phyloP scores from a whole-genome alignment of 2,888 invertebrate genomes.

The Ophion ellenae region DNA sequence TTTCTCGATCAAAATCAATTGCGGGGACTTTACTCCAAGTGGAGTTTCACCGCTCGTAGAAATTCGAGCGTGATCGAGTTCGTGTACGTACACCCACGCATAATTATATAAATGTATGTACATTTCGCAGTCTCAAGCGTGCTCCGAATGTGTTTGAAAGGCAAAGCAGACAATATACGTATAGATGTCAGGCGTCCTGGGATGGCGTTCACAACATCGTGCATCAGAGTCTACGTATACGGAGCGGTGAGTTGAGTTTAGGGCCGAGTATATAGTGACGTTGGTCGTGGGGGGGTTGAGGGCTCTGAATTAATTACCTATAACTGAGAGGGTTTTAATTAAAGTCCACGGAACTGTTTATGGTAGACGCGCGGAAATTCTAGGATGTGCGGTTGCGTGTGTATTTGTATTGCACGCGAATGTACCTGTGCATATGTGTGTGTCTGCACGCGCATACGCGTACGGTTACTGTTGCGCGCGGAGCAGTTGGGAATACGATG shows the following conservation, averaged over 20 bases:
- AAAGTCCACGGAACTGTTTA: conserved; percentile 74
- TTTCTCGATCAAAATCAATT: conserved; percentile 13
- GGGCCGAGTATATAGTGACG: conserved; percentile 30
- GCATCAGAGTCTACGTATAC: conserved; percentile 37
- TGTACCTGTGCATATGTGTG: not conserved
- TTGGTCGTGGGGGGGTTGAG: conserved; percentile 28
- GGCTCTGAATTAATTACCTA: conserved; percentile 73
- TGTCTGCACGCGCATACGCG: not conserved
- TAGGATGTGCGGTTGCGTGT: conserved; percentile 56
- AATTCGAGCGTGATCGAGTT: conserved; percentile 22
- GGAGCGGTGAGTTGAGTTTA: conserved; percentile 34
- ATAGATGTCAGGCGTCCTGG: not conserved
- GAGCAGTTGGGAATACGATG: conserved; percentile 17
- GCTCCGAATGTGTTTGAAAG: conserved; percentile 48
- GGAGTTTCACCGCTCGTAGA: not conserved
- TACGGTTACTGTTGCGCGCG: conserved; percentile 9
- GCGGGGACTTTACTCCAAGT: not conserved
- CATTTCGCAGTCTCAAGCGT: not conserved
- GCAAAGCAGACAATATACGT: conserved; percentile 18
- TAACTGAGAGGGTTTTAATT: conserved; percentile 74
- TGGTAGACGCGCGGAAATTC: conserved; percentile 60
- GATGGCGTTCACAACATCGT: conserved; percentile 24
- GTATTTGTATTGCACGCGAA: conserved; percentile 24
- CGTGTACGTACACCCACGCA: not conserved
- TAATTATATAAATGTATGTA: conserved; percentile 9